These are phyloP conservation scores for Leptothorax acervorum DNA, from an alignment of 2,888 invertebrate species.

Conservation along the genomic window DNA sequence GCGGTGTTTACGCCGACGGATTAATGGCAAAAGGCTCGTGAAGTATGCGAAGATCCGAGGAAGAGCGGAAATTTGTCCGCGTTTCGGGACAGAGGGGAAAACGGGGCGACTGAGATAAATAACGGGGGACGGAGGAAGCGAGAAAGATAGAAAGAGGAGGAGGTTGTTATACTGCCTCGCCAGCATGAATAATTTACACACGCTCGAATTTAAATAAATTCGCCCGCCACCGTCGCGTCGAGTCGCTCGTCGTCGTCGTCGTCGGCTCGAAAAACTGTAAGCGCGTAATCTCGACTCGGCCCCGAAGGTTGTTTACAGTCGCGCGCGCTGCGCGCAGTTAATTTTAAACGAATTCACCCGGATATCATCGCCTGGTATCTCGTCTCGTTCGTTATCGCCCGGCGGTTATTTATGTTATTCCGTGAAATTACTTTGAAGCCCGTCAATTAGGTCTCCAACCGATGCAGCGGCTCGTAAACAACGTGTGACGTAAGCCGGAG, in stretches of 20 bases:
- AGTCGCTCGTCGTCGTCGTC: background rate
- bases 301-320: slow-evolving; percentile 74
- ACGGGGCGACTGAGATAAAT: slow-evolving; percentile 33
- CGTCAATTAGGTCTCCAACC: slow-evolving; percentile 20
- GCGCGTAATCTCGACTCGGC: slow-evolving; percentile 56
- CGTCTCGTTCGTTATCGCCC: slow-evolving; percentile 39
- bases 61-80: slow-evolving; percentile 23
- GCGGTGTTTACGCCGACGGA: slow-evolving; percentile 34
- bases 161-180: slow-evolving; percentile 68
- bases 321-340: slow-evolving; percentile 49
- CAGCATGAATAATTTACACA: slow-evolving; percentile 79
- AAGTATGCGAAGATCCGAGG: background rate
- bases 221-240: slow-evolving; percentile 55
- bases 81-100: slow-evolving; percentile 4
- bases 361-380: slow-evolving; percentile 31
- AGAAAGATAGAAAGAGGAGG: slow-evolving; percentile 54
- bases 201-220: slow-evolving; percentile 79
- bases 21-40: background rate
- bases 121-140: slow-evolving; percentile 36
- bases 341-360: slow-evolving; percentile 58
- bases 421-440: slow-evolving; percentile 41
- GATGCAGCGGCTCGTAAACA: slow-evolving; percentile 39
- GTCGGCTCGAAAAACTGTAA: slow-evolving; percentile 19
- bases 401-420: slow-evolving; percentile 36
- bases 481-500: slow-evolving; percentile 44